Evolutionary conservation across 64 coral and sea anemone genomes (phyloP), one percentile per base, ranked within the genome.

Genomic region (Montipora capricornis): DNA sequence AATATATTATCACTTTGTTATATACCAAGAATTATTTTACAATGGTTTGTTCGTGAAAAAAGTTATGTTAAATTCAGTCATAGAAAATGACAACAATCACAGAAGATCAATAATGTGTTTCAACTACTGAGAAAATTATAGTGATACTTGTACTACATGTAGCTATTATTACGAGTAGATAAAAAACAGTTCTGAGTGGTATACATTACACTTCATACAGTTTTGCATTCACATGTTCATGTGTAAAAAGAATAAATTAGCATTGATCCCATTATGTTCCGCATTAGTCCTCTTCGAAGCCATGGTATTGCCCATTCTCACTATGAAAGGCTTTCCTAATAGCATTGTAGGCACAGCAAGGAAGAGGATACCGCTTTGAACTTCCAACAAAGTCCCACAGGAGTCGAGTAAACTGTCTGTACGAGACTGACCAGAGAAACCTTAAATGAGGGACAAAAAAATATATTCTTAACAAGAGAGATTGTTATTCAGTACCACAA

Each of bases 291-390:
- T 26, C 26, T 26, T 26, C 26, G 26, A 26, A 26, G 26, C 26
- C 26, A 26, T 26, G 26, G 26, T 26, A 26, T 26, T 26, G 26
- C 26, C 60, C 49, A 53, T 53, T 53, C 48, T 82, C 79, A 55
- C 60, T 55, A 46, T 0, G 29, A 20, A 82, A 82, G 51, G 14
- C 60, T 4, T 20, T 55, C 60, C 47, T 10, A 19, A 82, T 82
- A 8, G 44, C 49, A 55, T 55, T 52, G 79, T 82, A 82, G 8
- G 49, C 79, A 82, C 79, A 82, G 79, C 79, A 53, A 82, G 7
- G 11, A 48, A 55, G 24, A 55, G 20, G 10, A 13, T 53, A 44
- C 79, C 77, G 5, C 46, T 6, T 17, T 80, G 52, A 47, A 37
- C 77, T 17, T 80, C 15, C 5, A 80, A 12, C 6, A 80, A 45